Base-by-base conservation (phyloP, 2,797 vertebrate genomes). In the Falco columbarius region DNA sequence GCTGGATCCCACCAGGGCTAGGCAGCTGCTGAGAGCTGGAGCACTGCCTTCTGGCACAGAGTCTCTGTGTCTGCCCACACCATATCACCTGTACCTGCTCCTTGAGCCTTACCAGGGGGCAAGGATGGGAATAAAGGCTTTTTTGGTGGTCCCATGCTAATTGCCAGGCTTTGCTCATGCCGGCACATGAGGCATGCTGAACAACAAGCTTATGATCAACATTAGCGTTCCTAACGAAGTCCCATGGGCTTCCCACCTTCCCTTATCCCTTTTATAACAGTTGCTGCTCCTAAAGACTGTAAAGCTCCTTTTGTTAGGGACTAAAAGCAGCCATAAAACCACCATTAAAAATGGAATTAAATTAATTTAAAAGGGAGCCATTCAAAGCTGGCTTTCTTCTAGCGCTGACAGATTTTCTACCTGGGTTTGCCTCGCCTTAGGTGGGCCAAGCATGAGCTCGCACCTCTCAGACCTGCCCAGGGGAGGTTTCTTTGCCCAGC, bases 291-390 rank as follows among this genome's bases (percentile, higher is more conserved):
- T 11, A 22, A 72, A 86, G 81, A 67, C 81, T 75, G 88, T 86
- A 96, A 95, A 95, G 89, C 79, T 70, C 51, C 87, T 94, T 97
- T 96, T 94, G 91, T 96, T 91, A 38, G 54, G 74, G 70, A 54
- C 84, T 95, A 32, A 93, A 92, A 90, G 34, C 0, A 3, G 26
- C 63, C 76, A 96, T 91, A 85, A 93, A 95, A 82, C 58, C 73
- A 91, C 87, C 15, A 81, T 82, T 95, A 84, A 86, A 89, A 75
- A n/a, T 30, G 19, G 73, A 96, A 94, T 95, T 66, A 77, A 76
- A 84, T 74, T 73, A 83, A 92, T 93, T 93, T 86, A 26, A 81
- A 85, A 82, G 74, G 61, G 56, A 89, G 10, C 32, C 54, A 47
- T 55, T 92, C 79, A 82, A 90, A 89, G 51, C n/a, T 13, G 36